These are phyloP conservation scores for Rhinolophus sinicus DNA, from an alignment of 2,113 vertebrate species.

Conservation along the genomic window DNA sequence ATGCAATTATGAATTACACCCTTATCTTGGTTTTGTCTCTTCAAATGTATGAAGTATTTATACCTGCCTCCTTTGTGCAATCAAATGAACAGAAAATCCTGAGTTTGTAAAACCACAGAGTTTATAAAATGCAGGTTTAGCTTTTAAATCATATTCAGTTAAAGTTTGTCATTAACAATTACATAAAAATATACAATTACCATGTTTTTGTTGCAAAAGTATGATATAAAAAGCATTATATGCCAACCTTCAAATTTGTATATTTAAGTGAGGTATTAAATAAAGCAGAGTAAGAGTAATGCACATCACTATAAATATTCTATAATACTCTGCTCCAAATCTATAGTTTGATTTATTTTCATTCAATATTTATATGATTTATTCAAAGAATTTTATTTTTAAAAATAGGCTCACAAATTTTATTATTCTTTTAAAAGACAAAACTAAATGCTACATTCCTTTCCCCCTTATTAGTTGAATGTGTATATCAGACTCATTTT, in stretches of 20 bases:
- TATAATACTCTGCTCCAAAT: background rate
- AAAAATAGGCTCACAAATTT: background rate
- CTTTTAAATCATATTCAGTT: constrained; percentile 65
- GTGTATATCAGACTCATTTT: background rate
- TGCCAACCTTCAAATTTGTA: background rate
- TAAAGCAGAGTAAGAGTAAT: constrained; percentile 27
- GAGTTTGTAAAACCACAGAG: background rate
- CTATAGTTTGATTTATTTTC: background rate
- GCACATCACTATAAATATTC: background rate
- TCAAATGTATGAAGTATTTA: constrained; percentile 59
- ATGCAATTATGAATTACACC: background rate
- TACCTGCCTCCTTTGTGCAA: background rate
- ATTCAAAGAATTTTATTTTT: background rate
- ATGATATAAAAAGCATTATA: constrained; percentile 10
- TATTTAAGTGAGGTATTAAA: constrained; percentile 40
- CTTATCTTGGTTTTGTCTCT: constrained; percentile 26
- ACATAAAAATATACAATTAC: constrained; percentile 53
- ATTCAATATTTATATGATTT: background rate
- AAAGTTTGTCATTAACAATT: constrained; percentile 57
- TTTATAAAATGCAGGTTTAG: constrained; percentile 65
- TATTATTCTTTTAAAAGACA: constrained; percentile 25
- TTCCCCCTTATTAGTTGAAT: background rate
- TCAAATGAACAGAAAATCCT: constrained; percentile 52
- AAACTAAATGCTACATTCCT: background rate
- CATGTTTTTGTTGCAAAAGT: background rate